Conservation (phyloP, 2,888 invertebrate species). For the Osmoderma eremita region DNA sequence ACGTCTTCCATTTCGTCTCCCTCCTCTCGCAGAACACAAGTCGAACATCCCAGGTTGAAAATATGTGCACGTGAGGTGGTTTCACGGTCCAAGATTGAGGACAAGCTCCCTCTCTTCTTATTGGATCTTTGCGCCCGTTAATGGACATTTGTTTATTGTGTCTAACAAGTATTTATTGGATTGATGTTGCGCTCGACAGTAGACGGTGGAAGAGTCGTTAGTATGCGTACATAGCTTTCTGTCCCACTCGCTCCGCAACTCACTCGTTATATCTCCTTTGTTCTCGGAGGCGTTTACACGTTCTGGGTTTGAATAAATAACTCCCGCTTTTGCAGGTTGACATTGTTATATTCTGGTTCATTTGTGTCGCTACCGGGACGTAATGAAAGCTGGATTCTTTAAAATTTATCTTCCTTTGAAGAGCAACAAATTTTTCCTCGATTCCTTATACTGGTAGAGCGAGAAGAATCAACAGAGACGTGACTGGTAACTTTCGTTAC, state of each 20-base stretch:
- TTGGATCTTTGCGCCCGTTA: constrained; percentile 45
- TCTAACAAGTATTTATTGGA: constrained; percentile 46
- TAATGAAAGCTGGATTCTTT: background rate
- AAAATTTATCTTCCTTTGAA: background rate
- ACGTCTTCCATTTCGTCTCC: background rate
- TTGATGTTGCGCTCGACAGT: constrained; percentile 35
- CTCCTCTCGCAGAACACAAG: constrained; percentile 6
- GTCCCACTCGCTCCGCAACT: constrained; percentile 13
- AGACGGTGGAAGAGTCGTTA: constrained; percentile 21
- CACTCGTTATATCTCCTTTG: constrained; percentile 20
- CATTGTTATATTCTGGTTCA: constrained; percentile 9
- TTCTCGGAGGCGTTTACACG: constrained; percentile 5
- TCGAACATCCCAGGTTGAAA: too few species aligned
- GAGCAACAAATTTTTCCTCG: constrained; percentile 16
- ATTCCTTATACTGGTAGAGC: too few species aligned
- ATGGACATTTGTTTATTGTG: constrained; percentile 54
- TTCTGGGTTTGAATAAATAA: constrained; percentile 7
- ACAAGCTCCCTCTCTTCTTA: constrained; percentile 41
- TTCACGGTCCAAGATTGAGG: constrained; percentile 37
- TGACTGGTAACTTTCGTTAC: too few species aligned
- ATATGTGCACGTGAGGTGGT: too few species aligned
- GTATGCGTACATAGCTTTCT: constrained; percentile 3
- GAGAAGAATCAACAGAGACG: too few species aligned
- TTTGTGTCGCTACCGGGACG: background rate
- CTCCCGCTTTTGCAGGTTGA: constrained; percentile 5